phyloP scores from a whole-genome alignment of 1,140 invertebrate genomes.

The Drosophila sucinea region DNA sequence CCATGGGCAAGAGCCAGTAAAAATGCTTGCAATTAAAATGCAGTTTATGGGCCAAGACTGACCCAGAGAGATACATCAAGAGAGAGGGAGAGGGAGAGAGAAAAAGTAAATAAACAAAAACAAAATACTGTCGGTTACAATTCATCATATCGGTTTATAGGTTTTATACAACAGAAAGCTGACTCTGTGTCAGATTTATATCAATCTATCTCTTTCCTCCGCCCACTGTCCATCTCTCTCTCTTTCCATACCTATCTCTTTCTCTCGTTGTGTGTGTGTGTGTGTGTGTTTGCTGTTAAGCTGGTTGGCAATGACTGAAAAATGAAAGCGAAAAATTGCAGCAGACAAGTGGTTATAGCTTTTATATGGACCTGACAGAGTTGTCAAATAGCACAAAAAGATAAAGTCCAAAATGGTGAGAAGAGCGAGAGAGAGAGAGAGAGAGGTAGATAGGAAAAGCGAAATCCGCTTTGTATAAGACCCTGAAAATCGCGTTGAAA shows the following conservation, averaged over 20 bases:
- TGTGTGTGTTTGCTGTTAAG: slow-evolving; percentile 48
- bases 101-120: slow-evolving; percentile 21
- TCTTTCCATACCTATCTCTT: neutral
- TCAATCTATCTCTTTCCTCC: neutral
- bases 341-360: slow-evolving; percentile 31
- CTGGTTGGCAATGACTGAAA: slow-evolving; percentile 42
- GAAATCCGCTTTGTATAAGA: slow-evolving; percentile 45
- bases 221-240: neutral
- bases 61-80: slow-evolving; percentile 15
- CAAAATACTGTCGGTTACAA: slow-evolving; percentile 45
- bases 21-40: slow-evolving; percentile 75
- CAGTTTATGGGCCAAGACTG: slow-evolving; percentile 46
- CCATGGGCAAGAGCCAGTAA: slow-evolving; percentile 36
- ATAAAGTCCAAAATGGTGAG: slow-evolving; percentile 29
- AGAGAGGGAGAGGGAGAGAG: slow-evolving; percentile 11
- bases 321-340: slow-evolving; percentile 53
- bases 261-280: neutral
- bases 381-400: slow-evolving; percentile 54
- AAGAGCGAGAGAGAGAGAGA: neutral
- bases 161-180: slow-evolving; percentile 14
- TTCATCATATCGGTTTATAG: slow-evolving; percentile 49
- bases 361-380: slow-evolving; percentile 41
- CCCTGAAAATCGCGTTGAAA: neutral
- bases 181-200: slow-evolving; percentile 67
- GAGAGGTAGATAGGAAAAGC: slow-evolving; percentile 19